Percentiles rank a stretch among this genome's conserved stretches.
Conservation (phyloP, 1,140 invertebrate species). For the Apis dorsata region DNA sequence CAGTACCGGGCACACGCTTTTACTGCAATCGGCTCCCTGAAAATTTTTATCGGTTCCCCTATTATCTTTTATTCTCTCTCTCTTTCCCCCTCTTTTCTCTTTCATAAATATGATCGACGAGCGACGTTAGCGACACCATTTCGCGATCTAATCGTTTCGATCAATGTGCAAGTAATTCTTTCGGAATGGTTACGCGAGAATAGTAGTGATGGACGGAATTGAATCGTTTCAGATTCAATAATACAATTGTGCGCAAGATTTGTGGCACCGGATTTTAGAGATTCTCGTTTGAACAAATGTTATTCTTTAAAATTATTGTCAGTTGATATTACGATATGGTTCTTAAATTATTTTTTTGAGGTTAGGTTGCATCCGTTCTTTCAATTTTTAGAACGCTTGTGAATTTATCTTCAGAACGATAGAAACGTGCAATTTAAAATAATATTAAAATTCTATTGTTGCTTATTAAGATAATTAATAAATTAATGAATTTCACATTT, state of each 20-base stretch:
- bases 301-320: background rate
- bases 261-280: background rate
- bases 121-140: constrained; percentile 7
- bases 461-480: background rate
- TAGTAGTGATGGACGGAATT: background rate
- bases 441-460: too few species aligned
- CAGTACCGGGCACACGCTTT: constrained; percentile 95
- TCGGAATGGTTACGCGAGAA: background rate
- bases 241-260: background rate
- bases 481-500: too few species aligned
- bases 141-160: background rate
- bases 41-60: constrained; percentile 26
- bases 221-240: constrained; percentile 2
- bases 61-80: background rate
- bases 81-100: background rate
- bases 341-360: background rate
- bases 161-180: background rate
- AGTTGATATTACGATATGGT: too few species aligned
- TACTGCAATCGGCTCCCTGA: constrained; percentile 81
- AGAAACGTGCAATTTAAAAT: too few species aligned
- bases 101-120: constrained; percentile 18
- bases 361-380: too few species aligned
- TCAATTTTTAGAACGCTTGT: background rate
- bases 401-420: too few species aligned
- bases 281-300: too few species aligned